phyloP scores from a whole-genome alignment of 1,140 invertebrate species.

The Drosophila sturtevanti region DNA sequence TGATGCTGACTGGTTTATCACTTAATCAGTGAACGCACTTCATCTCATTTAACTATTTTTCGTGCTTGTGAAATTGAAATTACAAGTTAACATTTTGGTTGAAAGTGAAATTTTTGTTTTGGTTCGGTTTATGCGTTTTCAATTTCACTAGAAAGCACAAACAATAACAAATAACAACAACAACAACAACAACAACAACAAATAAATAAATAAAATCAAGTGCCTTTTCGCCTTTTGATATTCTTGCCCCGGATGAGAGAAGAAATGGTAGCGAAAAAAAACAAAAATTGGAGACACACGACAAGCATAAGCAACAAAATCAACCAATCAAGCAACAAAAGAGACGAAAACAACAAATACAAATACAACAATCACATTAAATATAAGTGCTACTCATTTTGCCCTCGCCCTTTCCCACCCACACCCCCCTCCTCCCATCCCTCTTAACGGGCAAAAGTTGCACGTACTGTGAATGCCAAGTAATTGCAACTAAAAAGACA shows the following conservation, averaged over 20 bases:
- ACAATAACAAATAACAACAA: constrained; percentile 9
- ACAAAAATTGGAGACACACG: constrained; percentile 49
- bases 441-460: neutral
- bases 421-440: neutral
- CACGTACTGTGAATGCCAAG: constrained; percentile 38
- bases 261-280: constrained; percentile 60
- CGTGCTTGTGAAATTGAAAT: constrained; percentile 36
- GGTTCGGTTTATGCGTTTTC: constrained; percentile 66
- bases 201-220: constrained; percentile 3
- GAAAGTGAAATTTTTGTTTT: constrained; percentile 76
- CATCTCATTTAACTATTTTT: constrained; percentile 5
- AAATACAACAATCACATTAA: neutral
- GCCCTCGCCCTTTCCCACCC: too few species aligned
- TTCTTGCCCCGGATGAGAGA: constrained; percentile 52
- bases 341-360: neutral
- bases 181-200: neutral
- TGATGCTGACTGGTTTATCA: constrained; percentile 16
- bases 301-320: constrained; percentile 25
- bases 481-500: constrained; percentile 1
- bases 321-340: neutral
- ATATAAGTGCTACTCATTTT: neutral
- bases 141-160: constrained; percentile 75
- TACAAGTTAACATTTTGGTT: constrained; percentile 12
- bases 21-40: constrained; percentile 53
- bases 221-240: constrained; percentile 59